phyloP scores from a whole-genome alignment of 2,888 invertebrate genomes.

The Endotricha flammealis region DNA sequence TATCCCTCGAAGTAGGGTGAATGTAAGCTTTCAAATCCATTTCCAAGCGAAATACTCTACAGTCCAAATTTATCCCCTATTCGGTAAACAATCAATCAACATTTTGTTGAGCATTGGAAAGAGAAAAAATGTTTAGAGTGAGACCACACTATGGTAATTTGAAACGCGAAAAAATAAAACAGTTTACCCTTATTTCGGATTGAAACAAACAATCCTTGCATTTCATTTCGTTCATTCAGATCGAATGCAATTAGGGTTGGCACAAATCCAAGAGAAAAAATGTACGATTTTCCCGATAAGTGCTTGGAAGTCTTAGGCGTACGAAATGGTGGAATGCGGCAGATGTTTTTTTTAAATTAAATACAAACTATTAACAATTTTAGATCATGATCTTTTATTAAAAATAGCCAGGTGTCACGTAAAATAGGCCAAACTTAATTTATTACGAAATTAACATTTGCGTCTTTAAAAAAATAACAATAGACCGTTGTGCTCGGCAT shows the following conservation, averaged over 20 bases:
- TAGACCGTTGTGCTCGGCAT: too few relatives aligned
- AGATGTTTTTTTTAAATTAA: too few relatives aligned
- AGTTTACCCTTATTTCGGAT: conserved; percentile 40
- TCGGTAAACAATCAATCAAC: neutral
- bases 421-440: conserved; percentile 2
- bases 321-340: too few relatives aligned
- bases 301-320: neutral
- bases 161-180: conserved; percentile 9
- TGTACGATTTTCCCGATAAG: neutral
- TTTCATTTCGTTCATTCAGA: conserved; percentile 41
- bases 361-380: too few relatives aligned
- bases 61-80: neutral
- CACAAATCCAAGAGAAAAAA: neutral
- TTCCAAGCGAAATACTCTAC: neutral
- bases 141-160: conserved; percentile 7
- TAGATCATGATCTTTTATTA: too few relatives aligned
- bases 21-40: neutral
- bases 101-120: neutral
- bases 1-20: too few relatives aligned
- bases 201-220: conserved; percentile 44
- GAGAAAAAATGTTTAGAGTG: neutral
- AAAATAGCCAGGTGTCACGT: too few relatives aligned
- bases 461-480: too few relatives aligned
- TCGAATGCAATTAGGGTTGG: conserved; percentile 28
- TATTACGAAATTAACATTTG: conserved; percentile 1